Evolutionary conservation across 1,140 invertebrate species (phyloP), one percentile per base, ranked within the genome.

Genomic region (Zaprionus taronus): DNA sequence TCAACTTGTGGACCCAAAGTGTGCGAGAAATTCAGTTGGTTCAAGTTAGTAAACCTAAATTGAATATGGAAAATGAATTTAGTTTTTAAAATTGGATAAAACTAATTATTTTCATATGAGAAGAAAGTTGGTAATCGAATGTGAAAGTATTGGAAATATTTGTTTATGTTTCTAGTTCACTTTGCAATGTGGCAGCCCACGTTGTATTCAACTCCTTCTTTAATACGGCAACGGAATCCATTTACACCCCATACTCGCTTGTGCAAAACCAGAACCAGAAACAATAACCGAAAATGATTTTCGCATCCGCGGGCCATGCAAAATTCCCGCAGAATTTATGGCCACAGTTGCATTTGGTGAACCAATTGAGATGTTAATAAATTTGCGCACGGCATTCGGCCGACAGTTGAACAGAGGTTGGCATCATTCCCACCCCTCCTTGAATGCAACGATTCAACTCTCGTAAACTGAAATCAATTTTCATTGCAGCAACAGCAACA

Each of bases 391-490:
- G 15, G 57, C 44, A 63, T 24, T 72, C 38, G 17, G n/a, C 55
- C 26, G 22, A 17, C 61, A 47, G 53, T 60, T 62, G 22, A 31
- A 57, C 20, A 64, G 34, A 5, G 28, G 28, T 31, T 31, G 28
- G 7, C 28, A 2, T 31, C 28, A 31, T 17, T n/a, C 31, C 14
- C 5, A 5, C 49, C 14, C 17, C 53, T 3, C 5, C 28, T 41
- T 31, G 28, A n/a, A n/a, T 58, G 53, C 38, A 67, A 47, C 53
- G 15, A 14, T 24, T 53, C 24, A 62, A 26, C 38, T 69, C 56
- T 53, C 60, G 44, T 15, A 66, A 67, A 41, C 22, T 3, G 63
- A 81, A 83, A 83, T 83, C 78, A 84, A 84, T 85, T 84, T 71
- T 28, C 67, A 62, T 47, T 73, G 76, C 76, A 77, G 57, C 62